phyloP scores from a whole-genome alignment of 1,140 invertebrate species.

The Drosophila bocki region DNA sequence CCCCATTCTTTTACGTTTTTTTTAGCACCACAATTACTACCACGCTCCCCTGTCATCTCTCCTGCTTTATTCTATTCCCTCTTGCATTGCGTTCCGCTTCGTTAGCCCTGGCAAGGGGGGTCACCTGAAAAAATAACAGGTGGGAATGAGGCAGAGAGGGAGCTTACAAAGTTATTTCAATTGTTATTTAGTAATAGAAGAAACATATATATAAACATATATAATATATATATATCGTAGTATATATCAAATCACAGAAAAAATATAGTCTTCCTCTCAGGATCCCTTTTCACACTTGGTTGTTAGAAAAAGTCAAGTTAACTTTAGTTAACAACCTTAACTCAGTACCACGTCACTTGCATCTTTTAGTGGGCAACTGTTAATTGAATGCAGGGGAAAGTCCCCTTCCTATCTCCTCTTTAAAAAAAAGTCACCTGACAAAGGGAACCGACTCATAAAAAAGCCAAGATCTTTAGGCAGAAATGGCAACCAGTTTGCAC shows the following conservation, averaged over 20 bases:
- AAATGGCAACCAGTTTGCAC: slow-evolving; percentile 24
- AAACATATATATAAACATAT: neutral
- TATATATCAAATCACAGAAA: neutral
- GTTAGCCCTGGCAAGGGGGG: slow-evolving; percentile 44
- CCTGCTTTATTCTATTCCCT: slow-evolving; percentile 18
- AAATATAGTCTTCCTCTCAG: no score
- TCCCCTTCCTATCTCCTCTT: neutral
- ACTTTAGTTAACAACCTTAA: slow-evolving; percentile 10
- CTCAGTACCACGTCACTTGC: slow-evolving; percentile 3
- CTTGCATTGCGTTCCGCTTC: slow-evolving; percentile 61
- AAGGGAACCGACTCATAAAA: slow-evolving; percentile 33
- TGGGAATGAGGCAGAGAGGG: slow-evolving; percentile 17
- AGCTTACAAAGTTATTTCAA: slow-evolving; percentile 36
- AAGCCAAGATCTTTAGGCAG: slow-evolving; percentile 4
- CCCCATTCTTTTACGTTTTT: neutral
- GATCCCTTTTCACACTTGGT: neutral
- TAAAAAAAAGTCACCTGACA: slow-evolving; percentile 38
- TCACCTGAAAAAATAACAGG: slow-evolving; percentile 15
- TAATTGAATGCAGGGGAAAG: slow-evolving; percentile 39
- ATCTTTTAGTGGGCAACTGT: slow-evolving; percentile 31
- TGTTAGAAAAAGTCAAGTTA: neutral
- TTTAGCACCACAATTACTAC: slow-evolving; percentile 37
- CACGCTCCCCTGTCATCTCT: neutral
- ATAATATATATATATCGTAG: neutral
- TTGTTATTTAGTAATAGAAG: slow-evolving; percentile 23